Conservation (phyloP, 1,140 invertebrate genomes). For the Brachionus plicatilis region DNA sequence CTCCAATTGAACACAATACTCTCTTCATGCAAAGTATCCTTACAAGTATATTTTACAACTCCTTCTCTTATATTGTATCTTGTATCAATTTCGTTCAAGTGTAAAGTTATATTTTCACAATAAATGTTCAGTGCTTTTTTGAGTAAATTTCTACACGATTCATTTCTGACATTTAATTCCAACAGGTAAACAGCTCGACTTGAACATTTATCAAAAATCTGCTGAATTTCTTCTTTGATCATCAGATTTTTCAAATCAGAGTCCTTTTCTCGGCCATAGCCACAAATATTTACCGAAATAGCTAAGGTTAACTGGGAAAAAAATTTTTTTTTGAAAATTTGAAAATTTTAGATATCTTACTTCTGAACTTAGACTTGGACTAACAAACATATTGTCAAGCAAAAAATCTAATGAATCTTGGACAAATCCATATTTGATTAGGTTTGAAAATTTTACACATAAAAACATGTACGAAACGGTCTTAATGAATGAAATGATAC, state of each 20-base stretch:
- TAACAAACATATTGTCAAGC: neutral
- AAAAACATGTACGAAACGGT: neutral
- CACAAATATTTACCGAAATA: conserved; percentile 5
- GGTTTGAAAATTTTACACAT: neutral
- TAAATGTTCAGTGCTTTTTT: conserved; percentile 37
- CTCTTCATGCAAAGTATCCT: neutral
- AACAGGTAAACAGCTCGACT: neutral
- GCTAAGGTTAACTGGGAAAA: neutral
- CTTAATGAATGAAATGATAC: neutral
- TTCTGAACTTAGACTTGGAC: neutral
- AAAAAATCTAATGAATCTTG: conserved; percentile 6
- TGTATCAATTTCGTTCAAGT: neutral
- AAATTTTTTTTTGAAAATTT: neutral
- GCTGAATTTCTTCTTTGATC: neutral
- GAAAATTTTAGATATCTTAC: neutral
- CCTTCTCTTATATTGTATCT: neutral
- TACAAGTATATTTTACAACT: neutral
- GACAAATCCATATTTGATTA: neutral
- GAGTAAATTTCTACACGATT: neutral
- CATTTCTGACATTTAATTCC: conserved; percentile 17
- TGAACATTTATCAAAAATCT: conserved; percentile 12
- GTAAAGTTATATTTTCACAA: neutral
- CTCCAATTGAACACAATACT: neutral
- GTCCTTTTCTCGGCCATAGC: neutral
- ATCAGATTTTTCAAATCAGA: neutral